Evolutionary conservation across 2,113 vertebrate species (phyloP).

Genomic region (Nothobranchius furzeri): DNA sequence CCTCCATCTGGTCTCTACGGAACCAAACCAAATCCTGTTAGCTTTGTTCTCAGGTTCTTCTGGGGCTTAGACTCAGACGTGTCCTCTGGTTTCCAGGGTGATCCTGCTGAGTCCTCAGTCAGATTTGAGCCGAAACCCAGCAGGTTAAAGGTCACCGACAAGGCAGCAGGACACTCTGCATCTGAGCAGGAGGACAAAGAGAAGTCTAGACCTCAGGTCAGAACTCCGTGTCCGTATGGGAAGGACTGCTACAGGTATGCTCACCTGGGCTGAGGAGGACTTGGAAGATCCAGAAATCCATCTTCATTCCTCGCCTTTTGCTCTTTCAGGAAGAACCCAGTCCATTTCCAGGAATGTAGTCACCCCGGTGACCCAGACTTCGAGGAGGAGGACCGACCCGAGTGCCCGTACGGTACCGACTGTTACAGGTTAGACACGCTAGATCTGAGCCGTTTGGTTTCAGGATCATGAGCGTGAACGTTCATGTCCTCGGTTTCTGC

Average conservation of each 20-base stretch:
- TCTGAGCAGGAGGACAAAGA: not conserved
- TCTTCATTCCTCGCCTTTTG: not conserved
- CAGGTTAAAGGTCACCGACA: not conserved
- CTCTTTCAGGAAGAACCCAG: constrained; percentile 75
- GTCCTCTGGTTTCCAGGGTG: constrained; percentile 16
- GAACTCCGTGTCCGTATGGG: constrained; percentile 74
- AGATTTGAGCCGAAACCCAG: rapidly evolving
- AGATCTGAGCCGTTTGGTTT: not conserved
- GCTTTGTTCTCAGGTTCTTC: too few species aligned
- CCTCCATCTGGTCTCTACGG: too few species aligned
- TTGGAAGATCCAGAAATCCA: too few species aligned
- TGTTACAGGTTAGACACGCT: constrained; percentile 76
- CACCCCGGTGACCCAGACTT: constrained; percentile 78
- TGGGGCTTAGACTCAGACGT: not conserved
- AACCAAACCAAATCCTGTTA: not conserved
- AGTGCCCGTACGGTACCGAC: constrained; percentile 77
- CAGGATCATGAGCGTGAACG: too few species aligned
- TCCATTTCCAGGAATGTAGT: constrained; percentile 78
- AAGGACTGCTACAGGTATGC: constrained; percentile 79
- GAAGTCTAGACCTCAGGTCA: not conserved
- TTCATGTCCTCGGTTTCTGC: too few species aligned
- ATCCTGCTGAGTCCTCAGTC: not conserved
- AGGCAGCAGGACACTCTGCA: not conserved
- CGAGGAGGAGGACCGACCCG: constrained; percentile 53
- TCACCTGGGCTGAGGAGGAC: not conserved